Percentiles rank a stretch among this genome's conserved stretches.
Evolutionary conservation across 2,113 vertebrate species (phyloP).

Genomic region (Gnathonemus echidnorhynchus): DNA sequence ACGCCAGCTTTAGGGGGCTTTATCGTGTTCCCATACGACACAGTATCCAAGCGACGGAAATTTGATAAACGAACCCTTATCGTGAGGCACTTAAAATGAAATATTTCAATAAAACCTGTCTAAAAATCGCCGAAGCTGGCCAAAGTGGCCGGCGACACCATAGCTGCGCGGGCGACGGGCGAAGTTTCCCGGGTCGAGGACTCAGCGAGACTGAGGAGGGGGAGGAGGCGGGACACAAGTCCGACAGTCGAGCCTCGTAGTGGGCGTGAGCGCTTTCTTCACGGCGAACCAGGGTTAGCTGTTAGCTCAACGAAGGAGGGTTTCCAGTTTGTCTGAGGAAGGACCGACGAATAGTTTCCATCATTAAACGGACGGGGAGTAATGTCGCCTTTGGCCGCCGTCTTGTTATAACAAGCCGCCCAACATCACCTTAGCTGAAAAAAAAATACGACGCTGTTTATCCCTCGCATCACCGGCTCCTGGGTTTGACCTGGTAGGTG

Average conservation of each 20-base stretch:
- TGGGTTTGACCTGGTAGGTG: constrained; percentile 64
- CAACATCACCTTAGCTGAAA: constrained; percentile 32
- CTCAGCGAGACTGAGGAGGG: not conserved
- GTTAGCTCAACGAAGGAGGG: not conserved
- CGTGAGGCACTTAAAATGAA: not conserved
- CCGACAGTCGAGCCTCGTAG: constrained; percentile 52
- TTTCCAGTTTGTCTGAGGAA: constrained; percentile 3
- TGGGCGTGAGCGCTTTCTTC: constrained; percentile 45
- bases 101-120: not conserved
- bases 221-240: constrained; percentile 48
- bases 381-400: constrained; percentile 27
- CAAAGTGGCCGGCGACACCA: not conserved
- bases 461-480: constrained; percentile 42
- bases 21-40: not conserved
- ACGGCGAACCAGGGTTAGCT: constrained; percentile 42
- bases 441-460: constrained; percentile 36
- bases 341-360: constrained; percentile 29
- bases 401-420: constrained; percentile 29
- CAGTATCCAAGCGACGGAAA: not conserved
- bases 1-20: not conserved
- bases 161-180: not conserved
- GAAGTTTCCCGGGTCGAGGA: not conserved
- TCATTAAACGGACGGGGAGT: constrained; percentile 22
- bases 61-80: not conserved
- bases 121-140: not conserved